Evolutionary conservation across 2,113 vertebrate genomes (phyloP).

Genomic region (Dicerorhinus sumatrensis): DNA sequence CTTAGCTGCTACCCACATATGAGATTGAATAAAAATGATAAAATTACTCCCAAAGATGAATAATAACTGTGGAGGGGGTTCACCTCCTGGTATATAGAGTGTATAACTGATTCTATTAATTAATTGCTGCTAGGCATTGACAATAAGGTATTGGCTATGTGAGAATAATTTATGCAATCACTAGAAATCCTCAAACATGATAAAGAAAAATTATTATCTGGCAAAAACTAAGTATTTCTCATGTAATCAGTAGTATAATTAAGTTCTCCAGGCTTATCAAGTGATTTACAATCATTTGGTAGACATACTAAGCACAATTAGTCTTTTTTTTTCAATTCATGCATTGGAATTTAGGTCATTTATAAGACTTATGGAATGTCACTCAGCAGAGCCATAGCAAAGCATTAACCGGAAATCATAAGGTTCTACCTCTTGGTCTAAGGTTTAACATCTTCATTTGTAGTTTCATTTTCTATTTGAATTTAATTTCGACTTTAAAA

Average conservation of each 20-base stretch:
- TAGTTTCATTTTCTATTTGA: not conserved
- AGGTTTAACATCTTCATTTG: not conserved
- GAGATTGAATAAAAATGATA: not conserved
- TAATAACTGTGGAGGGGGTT: not conserved
- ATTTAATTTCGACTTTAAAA: conserved; percentile 17
- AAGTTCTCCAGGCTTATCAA: conserved; percentile 13
- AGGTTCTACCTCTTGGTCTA: not conserved
- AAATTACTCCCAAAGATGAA: conserved; percentile 34
- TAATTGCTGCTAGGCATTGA: conserved; percentile 37
- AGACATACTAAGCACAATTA: conserved; percentile 21
- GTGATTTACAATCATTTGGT: conserved; percentile 42
- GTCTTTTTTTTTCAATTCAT: not conserved
- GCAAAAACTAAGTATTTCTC: conserved; percentile 51
- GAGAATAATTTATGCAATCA: conserved; percentile 38
- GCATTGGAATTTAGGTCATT: not conserved
- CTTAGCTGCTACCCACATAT: not conserved
- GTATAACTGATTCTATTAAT: conserved; percentile 46
- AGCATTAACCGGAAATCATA: not conserved
- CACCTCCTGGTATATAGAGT: not conserved
- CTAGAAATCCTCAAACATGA: conserved; percentile 38
- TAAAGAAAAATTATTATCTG: conserved; percentile 56
- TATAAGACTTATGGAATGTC: not conserved
- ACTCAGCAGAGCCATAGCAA: not conserved
- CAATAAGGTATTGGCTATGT: not conserved
- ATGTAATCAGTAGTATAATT: conserved; percentile 41